These are phyloP conservation scores for Phenacoccus solenopsis DNA, from an alignment of 1,140 invertebrate genomes.

Conservation along the genomic window DNA sequence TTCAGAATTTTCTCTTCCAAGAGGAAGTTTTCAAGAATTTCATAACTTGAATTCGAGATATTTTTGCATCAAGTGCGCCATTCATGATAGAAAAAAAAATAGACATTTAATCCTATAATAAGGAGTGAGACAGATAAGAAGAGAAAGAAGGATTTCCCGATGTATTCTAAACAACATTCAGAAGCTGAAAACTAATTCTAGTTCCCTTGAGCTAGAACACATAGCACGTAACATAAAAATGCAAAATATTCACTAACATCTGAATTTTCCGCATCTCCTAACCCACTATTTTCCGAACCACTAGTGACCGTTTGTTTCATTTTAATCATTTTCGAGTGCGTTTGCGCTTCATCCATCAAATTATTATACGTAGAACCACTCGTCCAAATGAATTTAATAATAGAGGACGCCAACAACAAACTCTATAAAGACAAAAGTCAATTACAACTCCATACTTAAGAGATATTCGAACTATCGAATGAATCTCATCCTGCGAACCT, in stretches of 20 bases:
- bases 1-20: no score
- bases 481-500: constrained; percentile 35
- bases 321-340: not conserved
- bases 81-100: no score
- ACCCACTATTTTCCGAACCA: constrained; percentile 40
- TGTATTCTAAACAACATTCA: no score
- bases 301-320: constrained; percentile 28
- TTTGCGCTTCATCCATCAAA: constrained; percentile 21
- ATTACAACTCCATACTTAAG: not conserved
- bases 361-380: constrained; percentile 41
- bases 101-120: no score
- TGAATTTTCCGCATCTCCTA: constrained; percentile 6
- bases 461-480: not conserved
- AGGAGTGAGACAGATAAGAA: no score
- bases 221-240: not conserved
- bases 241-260: constrained; percentile 4
- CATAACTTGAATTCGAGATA: no score
- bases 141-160: no score
- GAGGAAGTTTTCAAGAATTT: no score
- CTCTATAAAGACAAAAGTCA: constrained; percentile 41
- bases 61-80: no score
- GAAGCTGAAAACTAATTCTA: no score
- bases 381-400: constrained; percentile 83
- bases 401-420: constrained; percentile 69
- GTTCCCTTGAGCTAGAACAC: not conserved